A percentile compares a stretch with the other conserved stretches of the same genome.
phyloP scores from a whole-genome alignment of 2,797 vertebrate genomes.

The Loris lydekkerianus region DNA sequence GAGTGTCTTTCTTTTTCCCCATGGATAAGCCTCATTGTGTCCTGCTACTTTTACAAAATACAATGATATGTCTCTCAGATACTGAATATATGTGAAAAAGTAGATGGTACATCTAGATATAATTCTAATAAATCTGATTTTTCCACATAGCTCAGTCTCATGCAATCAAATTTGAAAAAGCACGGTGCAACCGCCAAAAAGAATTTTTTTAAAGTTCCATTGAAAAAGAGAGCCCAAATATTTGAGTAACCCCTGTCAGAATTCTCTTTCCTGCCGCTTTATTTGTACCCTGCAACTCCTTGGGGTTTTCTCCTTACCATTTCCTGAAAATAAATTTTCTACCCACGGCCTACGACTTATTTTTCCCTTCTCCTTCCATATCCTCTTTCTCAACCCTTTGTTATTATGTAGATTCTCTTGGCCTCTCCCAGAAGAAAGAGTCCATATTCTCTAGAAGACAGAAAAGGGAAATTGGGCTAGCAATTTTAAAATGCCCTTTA shows the following conservation, averaged over 20 bases:
- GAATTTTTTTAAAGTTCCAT: neutral
- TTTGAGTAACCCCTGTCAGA: conserved; percentile 49
- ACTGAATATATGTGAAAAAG: neutral
- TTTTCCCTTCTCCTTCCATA: neutral
- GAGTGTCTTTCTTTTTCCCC: neutral
- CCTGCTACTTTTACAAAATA: neutral
- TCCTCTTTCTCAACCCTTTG: conserved; percentile 34
- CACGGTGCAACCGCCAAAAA: conserved; percentile 40
- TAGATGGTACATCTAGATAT: neutral
- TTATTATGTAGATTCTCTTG: conserved; percentile 57
- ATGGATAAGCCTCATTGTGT: neutral
- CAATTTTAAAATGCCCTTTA: conserved; percentile 63
- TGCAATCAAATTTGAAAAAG: conserved; percentile 45
- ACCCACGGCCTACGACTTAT: neutral
- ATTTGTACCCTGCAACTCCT: neutral
- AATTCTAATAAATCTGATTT: neutral
- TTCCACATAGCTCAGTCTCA: conserved; percentile 14
- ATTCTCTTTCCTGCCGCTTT: conserved; percentile 33
- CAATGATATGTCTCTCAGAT: neutral
- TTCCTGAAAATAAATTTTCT: conserved; percentile 37
- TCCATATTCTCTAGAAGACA: conserved; percentile 57
- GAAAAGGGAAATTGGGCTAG: conserved; percentile 25
- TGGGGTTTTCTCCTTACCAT: conserved; percentile 39
- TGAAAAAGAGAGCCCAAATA: conserved; percentile 47
- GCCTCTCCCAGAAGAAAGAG: conserved; percentile 47